phyloP scores from a whole-genome alignment of 2,113 vertebrate species.

The Mesoclemmys tuberculata region DNA sequence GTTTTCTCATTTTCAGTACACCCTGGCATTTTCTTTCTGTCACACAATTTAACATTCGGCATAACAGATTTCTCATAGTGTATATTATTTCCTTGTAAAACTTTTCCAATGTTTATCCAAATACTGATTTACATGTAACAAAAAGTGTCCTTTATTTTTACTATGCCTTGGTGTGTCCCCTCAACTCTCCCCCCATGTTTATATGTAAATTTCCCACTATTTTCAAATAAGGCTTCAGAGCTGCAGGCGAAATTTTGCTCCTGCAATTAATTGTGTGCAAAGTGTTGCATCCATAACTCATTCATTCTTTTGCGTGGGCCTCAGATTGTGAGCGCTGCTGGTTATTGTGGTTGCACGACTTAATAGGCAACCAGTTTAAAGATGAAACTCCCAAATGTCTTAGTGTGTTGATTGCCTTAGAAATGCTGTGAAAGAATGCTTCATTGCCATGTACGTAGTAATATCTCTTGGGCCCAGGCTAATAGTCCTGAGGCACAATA shows the following conservation, averaged over 20 bases:
- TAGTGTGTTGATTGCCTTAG: not conserved
- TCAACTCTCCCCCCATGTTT: not conserved
- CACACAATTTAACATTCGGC: not conserved
- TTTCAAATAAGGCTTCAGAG: not conserved
- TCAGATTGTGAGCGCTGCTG: not conserved
- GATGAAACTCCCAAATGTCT: not conserved
- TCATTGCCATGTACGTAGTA: not conserved
- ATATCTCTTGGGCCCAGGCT: not conserved
- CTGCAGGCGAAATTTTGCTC: not conserved
- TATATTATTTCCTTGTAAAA: not conserved
- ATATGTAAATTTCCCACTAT: not conserved
- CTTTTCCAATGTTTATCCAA: not conserved
- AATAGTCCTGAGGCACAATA: not conserved
- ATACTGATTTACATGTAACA: not conserved
- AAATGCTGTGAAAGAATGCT: not conserved
- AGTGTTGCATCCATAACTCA: not conserved
- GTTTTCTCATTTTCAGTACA: not conserved
- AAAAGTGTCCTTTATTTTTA: conserved; percentile 2
- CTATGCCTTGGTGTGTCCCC: not conserved
- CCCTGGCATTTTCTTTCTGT: not conserved
- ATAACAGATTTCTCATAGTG: not conserved
- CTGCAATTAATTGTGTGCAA: not conserved
- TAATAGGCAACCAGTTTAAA: not conserved
- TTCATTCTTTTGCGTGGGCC: not conserved
- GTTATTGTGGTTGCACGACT: not conserved